Evolutionary conservation across 2,113 vertebrate species (phyloP).

Genomic region (Protobothrops mucrosquamatus): DNA sequence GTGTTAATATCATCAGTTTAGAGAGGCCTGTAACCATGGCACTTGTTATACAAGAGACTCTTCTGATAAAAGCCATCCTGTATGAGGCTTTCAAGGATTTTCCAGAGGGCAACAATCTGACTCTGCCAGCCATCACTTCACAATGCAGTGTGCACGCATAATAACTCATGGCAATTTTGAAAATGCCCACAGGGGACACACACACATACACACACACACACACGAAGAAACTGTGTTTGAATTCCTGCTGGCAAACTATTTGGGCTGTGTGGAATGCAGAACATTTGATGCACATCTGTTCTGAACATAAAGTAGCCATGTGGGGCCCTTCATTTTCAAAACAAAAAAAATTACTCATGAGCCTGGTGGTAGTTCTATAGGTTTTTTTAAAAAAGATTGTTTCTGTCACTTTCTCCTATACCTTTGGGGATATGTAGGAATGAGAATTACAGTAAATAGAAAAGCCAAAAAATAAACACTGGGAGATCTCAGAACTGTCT

Average conservation of each 20-base stretch:
- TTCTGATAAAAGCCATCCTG: constrained; percentile 68
- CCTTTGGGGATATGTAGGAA: not conserved
- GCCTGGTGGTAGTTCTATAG: not conserved
- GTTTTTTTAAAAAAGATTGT: not conserved
- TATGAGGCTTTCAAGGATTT: constrained; percentile 56
- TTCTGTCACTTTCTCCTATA: not conserved
- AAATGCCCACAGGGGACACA: not conserved
- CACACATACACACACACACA: not conserved
- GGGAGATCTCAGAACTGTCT: not conserved
- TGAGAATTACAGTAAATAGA: not conserved
- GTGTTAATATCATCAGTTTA: constrained; percentile 80
- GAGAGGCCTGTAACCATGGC: constrained; percentile 81
- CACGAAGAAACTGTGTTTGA: not conserved
- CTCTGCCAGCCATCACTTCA: constrained; percentile 35
- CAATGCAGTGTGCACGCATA: not conserved
- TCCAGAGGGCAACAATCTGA: constrained; percentile 30
- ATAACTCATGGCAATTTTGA: not conserved
- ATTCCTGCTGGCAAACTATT: not conserved
- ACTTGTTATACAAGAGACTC: constrained; percentile 67
- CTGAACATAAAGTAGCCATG: not conserved
- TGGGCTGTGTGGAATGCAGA: not conserved
- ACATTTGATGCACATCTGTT: not conserved
- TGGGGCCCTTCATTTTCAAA: not conserved
- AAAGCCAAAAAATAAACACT: not conserved
- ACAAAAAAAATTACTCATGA: not conserved